Base-by-base conservation (phyloP, 2,888 invertebrate genomes). In the Brachycybe producta region DNA sequence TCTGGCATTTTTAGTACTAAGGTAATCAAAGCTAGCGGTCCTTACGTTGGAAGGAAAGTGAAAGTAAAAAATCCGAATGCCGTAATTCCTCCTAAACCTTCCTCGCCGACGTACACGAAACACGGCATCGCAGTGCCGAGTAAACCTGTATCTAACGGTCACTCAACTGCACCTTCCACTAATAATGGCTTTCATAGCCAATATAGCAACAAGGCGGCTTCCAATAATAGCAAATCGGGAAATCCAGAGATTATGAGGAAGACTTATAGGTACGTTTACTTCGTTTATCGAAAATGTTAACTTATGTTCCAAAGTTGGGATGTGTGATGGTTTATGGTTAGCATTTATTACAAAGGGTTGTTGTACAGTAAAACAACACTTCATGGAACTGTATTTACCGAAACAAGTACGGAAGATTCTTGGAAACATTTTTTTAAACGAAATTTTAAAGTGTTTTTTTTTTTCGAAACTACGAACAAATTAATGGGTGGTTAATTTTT, bases 21-120 rank as follows among this genome's bases (percentile, higher is more conserved):
- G 67, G 91, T 87, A 68, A 91, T 92, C 66, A 90, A 91, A 70
- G 82, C 84, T 60, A 86, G 84, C 70, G 84, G 84, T 66, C 83
- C 82, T 61, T 84, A 86, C 69, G 85, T 90, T 63, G 87, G 88
- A 53, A 77, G 85, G 59, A 84, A 43, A 28, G 83, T 87, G 58
- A 87, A 87, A 69, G 76, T 82, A 66, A 84, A 79, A 70, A 59
- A 57, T 23, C 52, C 52, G 38, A 38, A 51, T 15, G 17, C 36
- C 11, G 28, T 55, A 34, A 52, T 55, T 38, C 51, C 56, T 26
- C 50, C 57, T 13, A 67, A 70, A 32, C 53, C 52, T 23, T 26
- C 51, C 17, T 41, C 52, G 36, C 52, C 49, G 41, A 44, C 36
- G 32, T 43, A 41, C 38, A 40, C n/a, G 43, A 54, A 76, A 57